phyloP scores from a whole-genome alignment of 2,888 invertebrate genomes.

The Pheosia tremula region DNA sequence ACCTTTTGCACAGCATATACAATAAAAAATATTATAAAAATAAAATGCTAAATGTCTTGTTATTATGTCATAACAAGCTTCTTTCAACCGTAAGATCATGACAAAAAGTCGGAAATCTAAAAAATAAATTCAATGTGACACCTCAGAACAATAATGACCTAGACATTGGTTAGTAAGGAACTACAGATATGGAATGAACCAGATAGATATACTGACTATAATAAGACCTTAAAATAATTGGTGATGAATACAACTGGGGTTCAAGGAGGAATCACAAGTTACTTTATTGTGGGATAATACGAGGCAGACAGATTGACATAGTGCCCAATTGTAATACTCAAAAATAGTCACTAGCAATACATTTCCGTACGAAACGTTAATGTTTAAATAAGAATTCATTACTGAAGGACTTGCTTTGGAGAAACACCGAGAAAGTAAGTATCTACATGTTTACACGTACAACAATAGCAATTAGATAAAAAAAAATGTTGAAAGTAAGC shows the following conservation, averaged over 20 bases:
- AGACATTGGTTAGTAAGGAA: background rate
- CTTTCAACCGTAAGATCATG: conserved; percentile 9
- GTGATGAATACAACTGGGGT: background rate
- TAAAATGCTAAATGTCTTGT: background rate
- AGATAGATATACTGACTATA: background rate
- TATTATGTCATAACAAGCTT: background rate
- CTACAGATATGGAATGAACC: background rate
- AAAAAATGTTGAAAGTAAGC: too few species aligned
- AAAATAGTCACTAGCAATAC: background rate
- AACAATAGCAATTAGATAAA: background rate
- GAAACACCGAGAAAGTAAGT: conserved; percentile 31
- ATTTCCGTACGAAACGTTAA: conserved; percentile 13
- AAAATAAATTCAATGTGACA: conserved; percentile 21
- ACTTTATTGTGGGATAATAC: background rate
- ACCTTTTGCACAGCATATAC: background rate
- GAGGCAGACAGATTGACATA: too few species aligned
- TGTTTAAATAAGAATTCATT: conserved; percentile 32
- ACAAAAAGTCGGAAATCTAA: conserved; percentile 19
- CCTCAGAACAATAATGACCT: conserved; percentile 12
- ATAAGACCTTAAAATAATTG: background rate
- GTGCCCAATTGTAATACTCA: background rate
- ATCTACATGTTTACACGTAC: background rate
- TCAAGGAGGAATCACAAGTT: background rate
- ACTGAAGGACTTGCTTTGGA: conserved; percentile 19
- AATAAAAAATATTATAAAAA: background rate